Evolutionary conservation across 2,113 vertebrate species (phyloP), one percentile per base, ranked within the genome.

Genomic region (Periophthalmus modestus): DNA sequence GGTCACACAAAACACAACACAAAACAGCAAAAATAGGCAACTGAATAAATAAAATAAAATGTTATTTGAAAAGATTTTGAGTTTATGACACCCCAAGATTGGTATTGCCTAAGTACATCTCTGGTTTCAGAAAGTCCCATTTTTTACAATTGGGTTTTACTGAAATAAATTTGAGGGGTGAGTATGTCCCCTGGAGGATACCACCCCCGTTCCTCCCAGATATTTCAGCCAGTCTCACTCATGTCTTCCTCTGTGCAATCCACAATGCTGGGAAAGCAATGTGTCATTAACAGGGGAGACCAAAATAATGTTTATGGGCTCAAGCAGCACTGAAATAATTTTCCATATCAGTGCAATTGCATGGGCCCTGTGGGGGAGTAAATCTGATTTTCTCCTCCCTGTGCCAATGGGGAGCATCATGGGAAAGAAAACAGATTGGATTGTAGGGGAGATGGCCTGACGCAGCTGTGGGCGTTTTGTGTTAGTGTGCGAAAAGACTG

Each of bases 351-450:
- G 93, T 93, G 90, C 92, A 91, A 91, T 91, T 91, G 92, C 91
- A 89, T 90, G 93, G 91, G 92, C 91, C 93, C 90, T 76, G 78
- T 65, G 72, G 82, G 89, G 81, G 80, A 92, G 90, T 91, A 93
- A 91, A 93, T 90, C 89, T 71, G 87, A 93, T 92, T 91, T 93
- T 90, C 84, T 90, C 88, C 88, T 90, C 92, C 92, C 89, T 88
- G 92, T 91, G 89, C 89, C 87, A 88, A 84, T 89, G 89, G 62
- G 62, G 82, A 90, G 87, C 90, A 88, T 84, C 82, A 90, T 86
- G 92, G 93, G 93, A 93, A 93, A 90, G 92, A 91, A 93, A 92
- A 94, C 92, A 91, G 80, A 92, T 93, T 92, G 90, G 88, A 91
- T 88, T 89, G 81, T 65, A 39, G 18, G 62, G 34, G 62, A 65